These are phyloP conservation scores for Puma concolor DNA, from an alignment of 2,113 vertebrate species.

Conservation along the genomic window DNA sequence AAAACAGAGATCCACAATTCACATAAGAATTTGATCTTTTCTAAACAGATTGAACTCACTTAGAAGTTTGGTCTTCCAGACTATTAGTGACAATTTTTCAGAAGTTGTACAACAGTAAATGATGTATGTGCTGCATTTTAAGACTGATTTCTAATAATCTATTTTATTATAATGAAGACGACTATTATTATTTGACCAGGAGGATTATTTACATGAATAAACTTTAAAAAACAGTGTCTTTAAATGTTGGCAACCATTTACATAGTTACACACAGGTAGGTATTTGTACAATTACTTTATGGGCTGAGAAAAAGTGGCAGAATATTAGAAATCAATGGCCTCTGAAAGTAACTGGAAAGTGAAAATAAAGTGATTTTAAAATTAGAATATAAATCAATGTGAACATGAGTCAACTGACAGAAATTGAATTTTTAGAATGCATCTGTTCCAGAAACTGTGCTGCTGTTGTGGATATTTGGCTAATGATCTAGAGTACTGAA, in stretches of 20 bases:
- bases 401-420: slow-evolving; percentile 24
- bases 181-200: not conserved
- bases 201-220: not conserved
- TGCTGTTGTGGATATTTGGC: slow-evolving; percentile 35
- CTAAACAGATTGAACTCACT: not conserved
- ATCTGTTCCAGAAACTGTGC: not conserved
- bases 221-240: not conserved
- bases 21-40: not conserved
- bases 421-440: slow-evolving; percentile 44
- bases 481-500: slow-evolving; percentile 24
- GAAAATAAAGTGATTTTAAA: slow-evolving; percentile 27
- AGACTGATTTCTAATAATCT: not conserved
- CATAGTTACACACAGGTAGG: not conserved
- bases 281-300: not conserved
- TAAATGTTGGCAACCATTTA: not conserved
- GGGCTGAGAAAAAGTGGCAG: not conserved
- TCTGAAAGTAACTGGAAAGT: not conserved
- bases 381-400: slow-evolving; percentile 30
- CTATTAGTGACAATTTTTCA: not conserved
- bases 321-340: not conserved
- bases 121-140: not conserved
- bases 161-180: not conserved
- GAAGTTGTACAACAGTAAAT: not conserved
- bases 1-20: not conserved
- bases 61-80: not conserved